Evolutionary conservation across 2,113 vertebrate genomes (phyloP).

Genomic region (Ranitomeya variabilis): DNA sequence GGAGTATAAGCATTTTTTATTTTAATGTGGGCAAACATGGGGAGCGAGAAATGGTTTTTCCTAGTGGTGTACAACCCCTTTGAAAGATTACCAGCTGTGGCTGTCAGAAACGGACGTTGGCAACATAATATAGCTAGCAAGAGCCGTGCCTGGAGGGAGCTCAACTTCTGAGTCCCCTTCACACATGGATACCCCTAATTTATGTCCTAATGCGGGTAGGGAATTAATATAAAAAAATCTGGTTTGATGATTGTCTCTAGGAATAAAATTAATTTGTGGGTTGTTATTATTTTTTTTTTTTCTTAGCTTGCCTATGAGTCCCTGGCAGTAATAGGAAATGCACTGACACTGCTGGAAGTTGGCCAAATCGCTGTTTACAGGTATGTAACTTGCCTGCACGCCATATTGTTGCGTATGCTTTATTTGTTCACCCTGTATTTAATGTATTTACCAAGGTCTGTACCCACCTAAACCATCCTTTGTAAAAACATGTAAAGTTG

Average conservation of each 20-base stretch:
- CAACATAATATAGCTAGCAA: no score
- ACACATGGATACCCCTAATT: no score
- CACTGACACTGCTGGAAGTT: slow-evolving; percentile 91
- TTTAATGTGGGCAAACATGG: no score
- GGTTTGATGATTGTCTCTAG: neutral
- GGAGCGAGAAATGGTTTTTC: no score
- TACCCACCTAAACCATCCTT: neutral
- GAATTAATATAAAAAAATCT: neutral
- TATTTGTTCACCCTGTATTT: neutral
- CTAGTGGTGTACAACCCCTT: no score
- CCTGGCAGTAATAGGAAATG: slow-evolving; percentile 92
- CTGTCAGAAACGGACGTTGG: no score
- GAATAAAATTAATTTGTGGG: neutral
- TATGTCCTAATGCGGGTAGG: no score
- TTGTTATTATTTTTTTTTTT: slow-evolving; percentile 50
- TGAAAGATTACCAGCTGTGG: no score
- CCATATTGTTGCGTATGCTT: neutral
- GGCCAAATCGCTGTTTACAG: slow-evolving; percentile 97
- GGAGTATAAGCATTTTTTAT: no score
- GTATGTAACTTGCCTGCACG: slow-evolving; percentile 67
- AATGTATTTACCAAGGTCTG: neutral
- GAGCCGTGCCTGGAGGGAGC: no score
- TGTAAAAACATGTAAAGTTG: neutral
- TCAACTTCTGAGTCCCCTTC: no score
- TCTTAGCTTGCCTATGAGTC: slow-evolving; percentile 93